These are phyloP conservation scores for Caenorhabditis zanzibari DNA, from an alignment of 2,888 invertebrate species.

Conservation along the genomic window DNA sequence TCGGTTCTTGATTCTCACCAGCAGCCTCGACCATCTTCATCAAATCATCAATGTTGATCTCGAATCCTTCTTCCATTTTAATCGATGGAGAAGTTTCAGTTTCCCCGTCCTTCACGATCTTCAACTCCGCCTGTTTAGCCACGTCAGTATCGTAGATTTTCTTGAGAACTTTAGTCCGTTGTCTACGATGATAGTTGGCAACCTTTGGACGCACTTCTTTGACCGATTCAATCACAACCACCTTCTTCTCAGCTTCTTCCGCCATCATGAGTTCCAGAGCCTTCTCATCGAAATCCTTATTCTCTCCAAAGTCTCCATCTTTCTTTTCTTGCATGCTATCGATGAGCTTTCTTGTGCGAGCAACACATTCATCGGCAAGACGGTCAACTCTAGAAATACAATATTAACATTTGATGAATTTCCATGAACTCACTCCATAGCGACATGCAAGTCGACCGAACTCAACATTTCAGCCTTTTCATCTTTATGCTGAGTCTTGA, in stretches of 20 bases:
- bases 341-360: constrained; percentile 46
- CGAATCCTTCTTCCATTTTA: constrained; percentile 36
- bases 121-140: constrained; percentile 40
- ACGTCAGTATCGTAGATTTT: constrained; percentile 55
- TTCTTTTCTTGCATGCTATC: constrained; percentile 55
- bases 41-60: constrained; percentile 54
- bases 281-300: constrained; percentile 48
- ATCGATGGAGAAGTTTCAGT: constrained; percentile 2
- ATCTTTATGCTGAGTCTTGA: constrained; percentile 37
- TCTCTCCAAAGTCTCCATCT: constrained; percentile 45
- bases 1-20: neutral
- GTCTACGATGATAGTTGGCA: constrained; percentile 46
- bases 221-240: constrained; percentile 55
- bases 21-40: constrained; percentile 45
- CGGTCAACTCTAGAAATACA: constrained; percentile 54
- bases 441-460: constrained; percentile 32
- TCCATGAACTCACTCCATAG: constrained; percentile 31
- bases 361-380: constrained; percentile 56
- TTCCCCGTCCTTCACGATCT: constrained; percentile 46
- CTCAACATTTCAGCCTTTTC: constrained; percentile 34
- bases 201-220: constrained; percentile 50
- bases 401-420: neutral
- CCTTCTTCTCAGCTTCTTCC: constrained; percentile 50
- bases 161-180: constrained; percentile 44
- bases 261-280: constrained; percentile 50